Evolutionary conservation across 2,888 invertebrate genomes (phyloP).

Genomic region (Hyles lineata): DNA sequence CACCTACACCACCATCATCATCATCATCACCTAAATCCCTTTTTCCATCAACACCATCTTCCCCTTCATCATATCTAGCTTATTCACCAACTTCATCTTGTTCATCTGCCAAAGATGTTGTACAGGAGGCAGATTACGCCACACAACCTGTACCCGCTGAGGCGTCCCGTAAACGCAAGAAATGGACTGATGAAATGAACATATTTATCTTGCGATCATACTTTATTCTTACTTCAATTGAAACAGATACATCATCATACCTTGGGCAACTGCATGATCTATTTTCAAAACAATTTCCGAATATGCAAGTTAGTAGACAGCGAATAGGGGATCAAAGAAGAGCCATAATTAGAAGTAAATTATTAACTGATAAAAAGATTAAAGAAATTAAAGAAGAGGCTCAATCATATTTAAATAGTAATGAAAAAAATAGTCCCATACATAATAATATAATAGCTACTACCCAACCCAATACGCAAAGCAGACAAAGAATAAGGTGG

Average conservation of each 20-base stretch:
- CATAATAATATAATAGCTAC: not conserved
- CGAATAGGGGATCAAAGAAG: constrained; percentile 33
- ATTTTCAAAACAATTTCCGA: constrained; percentile 28
- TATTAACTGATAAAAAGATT: not conserved
- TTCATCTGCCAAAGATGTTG: not conserved
- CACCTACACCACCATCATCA: too few relatives aligned
- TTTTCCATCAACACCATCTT: not conserved
- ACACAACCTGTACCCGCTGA: not conserved
- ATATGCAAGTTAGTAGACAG: constrained; percentile 29
- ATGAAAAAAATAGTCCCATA: not conserved
- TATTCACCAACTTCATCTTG: too few relatives aligned
- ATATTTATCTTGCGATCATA: constrained; percentile 34
- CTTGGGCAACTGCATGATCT: constrained; percentile 19
- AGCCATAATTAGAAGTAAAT: constrained; percentile 27
- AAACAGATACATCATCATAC: constrained; percentile 31
- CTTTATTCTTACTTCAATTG: constrained; percentile 26
- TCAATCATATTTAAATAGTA: not conserved
- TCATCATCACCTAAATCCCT: not conserved
- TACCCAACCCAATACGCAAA: not conserved
- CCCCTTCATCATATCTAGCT: not conserved
- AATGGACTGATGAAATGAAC: constrained; percentile 35
- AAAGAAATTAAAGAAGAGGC: constrained; percentile 7
- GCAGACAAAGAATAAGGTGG: constrained; percentile 30
- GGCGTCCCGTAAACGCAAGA: not conserved
- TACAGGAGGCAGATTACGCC: not conserved